phyloP scores from a whole-genome alignment of 2,797 vertebrate genomes.

The Orientallactaga sibirica region DNA sequence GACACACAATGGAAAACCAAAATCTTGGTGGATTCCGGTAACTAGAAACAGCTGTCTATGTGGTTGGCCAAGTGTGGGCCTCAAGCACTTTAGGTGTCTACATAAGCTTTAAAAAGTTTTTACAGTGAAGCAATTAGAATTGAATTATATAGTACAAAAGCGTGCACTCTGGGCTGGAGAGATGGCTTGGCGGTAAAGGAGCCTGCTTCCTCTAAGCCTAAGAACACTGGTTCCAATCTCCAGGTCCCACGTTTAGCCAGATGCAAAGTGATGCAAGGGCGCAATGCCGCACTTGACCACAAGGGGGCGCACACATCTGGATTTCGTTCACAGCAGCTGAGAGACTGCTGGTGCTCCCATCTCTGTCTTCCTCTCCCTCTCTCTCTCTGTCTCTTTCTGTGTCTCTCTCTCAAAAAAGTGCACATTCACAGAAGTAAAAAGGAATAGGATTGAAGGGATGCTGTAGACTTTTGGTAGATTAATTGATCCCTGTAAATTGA shows the following conservation, averaged over 20 bases:
- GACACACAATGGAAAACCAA: neutral
- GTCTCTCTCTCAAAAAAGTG: neutral
- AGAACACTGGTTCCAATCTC: too few species aligned
- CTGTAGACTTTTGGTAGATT: neutral
- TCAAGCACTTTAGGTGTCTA: neutral
- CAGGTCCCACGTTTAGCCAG: too few species aligned
- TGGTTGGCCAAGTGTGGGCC: neutral
- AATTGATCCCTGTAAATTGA: neutral
- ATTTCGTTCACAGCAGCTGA: too few species aligned
- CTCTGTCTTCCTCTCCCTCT: too few species aligned
- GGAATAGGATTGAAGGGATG: conserved; percentile 13
- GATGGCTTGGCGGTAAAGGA: too few species aligned
- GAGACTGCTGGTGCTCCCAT: too few species aligned
- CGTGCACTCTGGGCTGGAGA: neutral
- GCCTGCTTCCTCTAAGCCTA: too few species aligned
- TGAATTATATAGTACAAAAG: neutral
- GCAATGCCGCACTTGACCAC: too few species aligned
- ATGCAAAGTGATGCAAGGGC: too few species aligned
- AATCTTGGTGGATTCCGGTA: neutral
- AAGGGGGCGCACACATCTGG: too few species aligned
- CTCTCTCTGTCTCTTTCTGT: too few species aligned
- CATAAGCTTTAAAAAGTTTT: neutral
- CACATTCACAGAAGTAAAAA: conserved; percentile 3
- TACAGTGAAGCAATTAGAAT: neutral
- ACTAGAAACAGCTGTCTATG: neutral